Base-by-base conservation (phyloP, 1,140 invertebrate species). In the Acromyrmex echinatior region DNA sequence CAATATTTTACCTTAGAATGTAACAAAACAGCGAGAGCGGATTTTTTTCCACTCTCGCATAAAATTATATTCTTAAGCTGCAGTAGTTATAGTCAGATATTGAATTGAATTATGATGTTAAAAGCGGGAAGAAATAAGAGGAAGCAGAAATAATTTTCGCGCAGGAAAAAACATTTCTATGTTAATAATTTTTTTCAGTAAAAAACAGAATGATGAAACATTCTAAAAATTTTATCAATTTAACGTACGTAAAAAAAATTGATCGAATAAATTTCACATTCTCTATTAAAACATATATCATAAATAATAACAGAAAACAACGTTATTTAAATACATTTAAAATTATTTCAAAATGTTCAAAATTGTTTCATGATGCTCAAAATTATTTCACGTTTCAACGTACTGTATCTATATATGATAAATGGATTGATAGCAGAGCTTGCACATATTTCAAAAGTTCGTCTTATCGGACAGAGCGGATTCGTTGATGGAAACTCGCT, bases 1-100 rank as follows among this genome's bases (percentile, higher is more conserved):
- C 28, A 70, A 70, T 70, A 70, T 9, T 51, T 80, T 80, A 28
- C 53, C n/a, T 80, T 18, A 68, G 7, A 53, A 78, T 28, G n/a
- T 14, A 68, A 35, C n/a, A 16, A 80, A 80, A 78, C 16, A 58
- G 39, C n/a, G 12, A 62, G 16, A 60, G 14, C n/a, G 25, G 10
- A 31, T 53, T 62, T 86, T 51, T 53, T 7, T 31, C 25, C 16
- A 9, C 45, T 45, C 39, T 45, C 9, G 9, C 39, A 45, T 45
- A 16, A 73, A 73, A 53, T 51, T 62, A 60, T 62, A 21, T 9
- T 45, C 21, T 77, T 62, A 62, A 45, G 18, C 39, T 80, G 21
- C 39, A 45, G 39, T 53, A 70, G 28, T 66, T 78, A 49, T n/a
- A 79, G 16, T 5, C 56, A 25, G 39, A 21, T 18, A 77, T 28